Evolutionary conservation across 2,113 vertebrate genomes (phyloP).

Genomic region (Chauna torquata): DNA sequence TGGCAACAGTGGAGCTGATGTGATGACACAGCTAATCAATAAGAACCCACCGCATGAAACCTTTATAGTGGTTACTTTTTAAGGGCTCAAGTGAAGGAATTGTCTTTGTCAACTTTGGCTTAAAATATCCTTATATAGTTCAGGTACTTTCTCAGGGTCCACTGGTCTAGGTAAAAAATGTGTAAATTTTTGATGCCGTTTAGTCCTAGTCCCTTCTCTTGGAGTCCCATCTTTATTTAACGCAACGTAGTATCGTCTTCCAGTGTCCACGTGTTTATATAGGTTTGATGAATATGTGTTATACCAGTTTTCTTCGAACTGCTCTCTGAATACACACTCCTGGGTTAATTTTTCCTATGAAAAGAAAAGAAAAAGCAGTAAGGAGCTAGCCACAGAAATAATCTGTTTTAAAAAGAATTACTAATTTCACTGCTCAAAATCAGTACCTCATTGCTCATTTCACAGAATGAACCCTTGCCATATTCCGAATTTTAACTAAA

Average conservation of each 20-base stretch:
- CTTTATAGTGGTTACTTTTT: conserved; percentile 87
- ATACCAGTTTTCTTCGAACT: conserved; percentile 99
- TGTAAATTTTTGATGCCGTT: conserved; percentile 97
- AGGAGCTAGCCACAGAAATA: conserved; percentile 6
- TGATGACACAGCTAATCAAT: conserved; percentile 85
- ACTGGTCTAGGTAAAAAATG: conserved; percentile 98
- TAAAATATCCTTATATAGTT: conserved; percentile 97
- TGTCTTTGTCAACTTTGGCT: conserved; percentile 96
- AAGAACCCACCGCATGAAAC: conserved; percentile 84
- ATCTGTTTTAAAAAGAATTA: neutral
- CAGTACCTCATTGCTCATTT: neutral
- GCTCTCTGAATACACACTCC: conserved; percentile 95
- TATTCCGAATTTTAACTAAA: neutral
- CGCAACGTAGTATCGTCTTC: conserved; percentile 93
- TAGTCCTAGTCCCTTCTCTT: conserved; percentile 92
- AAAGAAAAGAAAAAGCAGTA: conserved; percentile 53
- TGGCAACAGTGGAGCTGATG: conserved; percentile 87
- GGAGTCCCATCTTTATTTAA: conserved; percentile 97
- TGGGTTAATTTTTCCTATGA: conserved; percentile 93
- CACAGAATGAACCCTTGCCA: neutral
- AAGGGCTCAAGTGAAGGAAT: conserved; percentile 86
- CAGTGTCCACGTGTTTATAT: conserved; percentile 94
- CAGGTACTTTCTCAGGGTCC: conserved; percentile 95
- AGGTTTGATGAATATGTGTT: conserved; percentile 98
- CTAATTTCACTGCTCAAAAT: neutral